Base-by-base conservation (phyloP, 2,888 invertebrate species). In the Clostera curtula region DNA sequence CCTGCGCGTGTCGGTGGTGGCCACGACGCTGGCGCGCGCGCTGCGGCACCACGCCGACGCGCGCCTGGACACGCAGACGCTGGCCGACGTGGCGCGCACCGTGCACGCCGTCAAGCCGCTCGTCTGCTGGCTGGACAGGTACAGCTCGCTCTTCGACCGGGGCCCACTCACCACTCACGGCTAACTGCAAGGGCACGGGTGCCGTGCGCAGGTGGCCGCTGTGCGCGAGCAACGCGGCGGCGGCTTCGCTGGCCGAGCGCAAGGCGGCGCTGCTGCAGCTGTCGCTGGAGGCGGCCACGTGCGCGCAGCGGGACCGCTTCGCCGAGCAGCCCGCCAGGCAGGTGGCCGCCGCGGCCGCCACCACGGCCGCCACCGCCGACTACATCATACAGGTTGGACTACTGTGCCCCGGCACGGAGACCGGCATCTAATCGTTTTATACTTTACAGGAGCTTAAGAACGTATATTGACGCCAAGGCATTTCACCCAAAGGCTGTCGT, bases 81-180 rank as follows among this genome's bases (percentile, higher is more conserved):
- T 97, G 55, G 91, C 93, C 15, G 93, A 94, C 66, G 95, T 97
- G 27, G 93, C 95, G 22, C 89, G 92, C 48, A 89, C 95, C 27
- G 90, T 96, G 54, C 89, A 88, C 24, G 90, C 92, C 21, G 90
- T 96, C 19, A 97, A 96, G 70, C 92, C 93, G 32, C 85, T 98
- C 27, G 93, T 95, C 11, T 91, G 92, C 58, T 98, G 97, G 96
- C 85, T 98, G 9, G 96, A 97, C 71, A 88, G 93, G 90, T 90
- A 67, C 56, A 14, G 16, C n/a, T 64, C 12, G 16, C 10, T 24
- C 11, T 11, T 28, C 7, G 20, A 18, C 17, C 24, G 29, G 24
- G 4, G 8, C n/a, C 19, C 9, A 8, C 8, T 8, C 19, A 19
- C 9, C 19, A 9, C 19, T n/a, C 4, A 19, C n/a, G 19, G 10